phyloP scores from a whole-genome alignment of 2,113 vertebrate species.

The Strix uralensis region DNA sequence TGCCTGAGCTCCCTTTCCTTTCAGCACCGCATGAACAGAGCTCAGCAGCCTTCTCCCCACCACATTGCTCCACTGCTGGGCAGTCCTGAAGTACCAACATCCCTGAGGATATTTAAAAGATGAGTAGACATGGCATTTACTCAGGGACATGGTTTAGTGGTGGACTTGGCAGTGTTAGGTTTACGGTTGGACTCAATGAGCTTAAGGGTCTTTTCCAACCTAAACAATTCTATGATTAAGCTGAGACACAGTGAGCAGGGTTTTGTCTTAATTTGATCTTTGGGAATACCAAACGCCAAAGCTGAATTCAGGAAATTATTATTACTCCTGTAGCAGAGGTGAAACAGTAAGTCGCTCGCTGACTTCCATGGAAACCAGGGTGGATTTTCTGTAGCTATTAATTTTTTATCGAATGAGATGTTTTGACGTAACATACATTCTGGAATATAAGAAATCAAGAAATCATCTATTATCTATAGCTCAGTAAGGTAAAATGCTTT shows the following conservation, averaged over 20 bases:
- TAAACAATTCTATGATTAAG: not conserved
- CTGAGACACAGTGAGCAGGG: not conserved
- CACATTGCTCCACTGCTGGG: no score
- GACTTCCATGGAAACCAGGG: not conserved
- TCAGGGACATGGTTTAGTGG: not conserved
- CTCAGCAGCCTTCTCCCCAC: no score
- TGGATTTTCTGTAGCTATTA: not conserved
- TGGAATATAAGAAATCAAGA: not conserved
- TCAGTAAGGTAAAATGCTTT: not conserved
- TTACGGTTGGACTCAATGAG: not conserved
- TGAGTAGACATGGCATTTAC: not conserved
- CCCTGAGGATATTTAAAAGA: not conserved
- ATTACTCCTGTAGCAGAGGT: not conserved
- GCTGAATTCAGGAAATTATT: not conserved
- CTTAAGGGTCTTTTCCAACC: not conserved
- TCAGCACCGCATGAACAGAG: not conserved
- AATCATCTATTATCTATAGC: not conserved
- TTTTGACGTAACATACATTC: not conserved
- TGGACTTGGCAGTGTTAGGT: not conserved
- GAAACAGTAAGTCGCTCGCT: not conserved
- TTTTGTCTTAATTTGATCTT: not conserved
- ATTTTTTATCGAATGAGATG: not conserved
- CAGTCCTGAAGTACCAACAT: not conserved
- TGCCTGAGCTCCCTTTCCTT: not conserved
- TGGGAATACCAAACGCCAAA: not conserved